Evolutionary conservation across 2,888 invertebrate species (phyloP).

Genomic region (Drosophila rubida): DNA sequence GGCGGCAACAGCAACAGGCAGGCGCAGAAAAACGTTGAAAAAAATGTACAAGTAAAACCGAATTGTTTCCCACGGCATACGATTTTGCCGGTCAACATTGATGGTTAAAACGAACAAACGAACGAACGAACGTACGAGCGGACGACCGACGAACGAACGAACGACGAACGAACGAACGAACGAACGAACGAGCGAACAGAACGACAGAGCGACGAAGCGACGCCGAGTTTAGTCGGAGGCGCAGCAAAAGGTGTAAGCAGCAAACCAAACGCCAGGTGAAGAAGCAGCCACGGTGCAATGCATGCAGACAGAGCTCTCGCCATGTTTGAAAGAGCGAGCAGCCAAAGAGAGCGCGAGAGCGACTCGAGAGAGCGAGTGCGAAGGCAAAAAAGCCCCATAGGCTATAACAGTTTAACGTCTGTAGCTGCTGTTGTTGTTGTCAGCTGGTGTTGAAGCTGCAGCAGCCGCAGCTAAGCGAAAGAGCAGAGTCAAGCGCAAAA

Average conservation of each 20-base stretch:
- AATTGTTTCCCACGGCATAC: constrained; percentile 86
- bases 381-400: constrained; percentile 59
- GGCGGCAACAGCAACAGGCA: constrained; percentile 63
- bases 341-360: constrained; percentile 23
- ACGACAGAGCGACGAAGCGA: constrained; percentile 42
- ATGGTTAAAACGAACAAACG: constrained; percentile 73
- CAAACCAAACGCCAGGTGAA: constrained; percentile 74
- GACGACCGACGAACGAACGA: constrained; percentile 40
- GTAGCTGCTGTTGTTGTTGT: constrained; percentile 55
- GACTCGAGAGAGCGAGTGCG: constrained; percentile 18
- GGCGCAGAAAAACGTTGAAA: constrained; percentile 63
- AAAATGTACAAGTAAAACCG: constrained; percentile 84
- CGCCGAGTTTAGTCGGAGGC: constrained; percentile 38
- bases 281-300: constrained; percentile 60
- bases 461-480: constrained; percentile 28
- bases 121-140: constrained; percentile 30
- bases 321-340: constrained; percentile 58
- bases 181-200: constrained; percentile 20
- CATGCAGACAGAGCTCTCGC: constrained; percentile 60
- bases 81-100: constrained; percentile 86
- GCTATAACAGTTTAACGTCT: constrained; percentile 74
- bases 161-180: constrained; percentile 28
- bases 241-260: constrained; percentile 75
- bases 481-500: constrained; percentile 55
- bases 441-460: constrained; percentile 67